A percentile compares a stretch with the other conserved stretches of the same genome.
Conservation (phyloP, 2,113 vertebrate genomes). For the Eclectus roratus region DNA sequence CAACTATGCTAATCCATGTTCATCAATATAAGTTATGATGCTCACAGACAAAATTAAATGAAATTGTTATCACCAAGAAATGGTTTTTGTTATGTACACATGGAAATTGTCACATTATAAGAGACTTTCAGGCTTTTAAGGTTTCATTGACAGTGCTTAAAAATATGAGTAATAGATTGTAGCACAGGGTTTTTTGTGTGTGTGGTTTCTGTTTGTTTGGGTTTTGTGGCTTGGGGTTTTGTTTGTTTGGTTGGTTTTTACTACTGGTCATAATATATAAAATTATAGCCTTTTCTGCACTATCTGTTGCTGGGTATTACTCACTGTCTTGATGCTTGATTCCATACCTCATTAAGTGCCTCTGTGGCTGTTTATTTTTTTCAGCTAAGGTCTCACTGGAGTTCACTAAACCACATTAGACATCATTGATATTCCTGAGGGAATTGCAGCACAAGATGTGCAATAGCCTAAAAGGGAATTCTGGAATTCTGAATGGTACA, state of each 20-base stretch:
- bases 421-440: not conserved
- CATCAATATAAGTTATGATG: slow-evolving; percentile 66
- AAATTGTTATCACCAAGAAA: slow-evolving; percentile 62
- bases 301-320: not conserved
- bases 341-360: not conserved
- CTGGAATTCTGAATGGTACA: not conserved
- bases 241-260: not conserved
- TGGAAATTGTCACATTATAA: slow-evolving; percentile 38
- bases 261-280: not conserved
- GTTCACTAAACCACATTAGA: slow-evolving; percentile 15
- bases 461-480: not conserved
- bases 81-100: slow-evolving; percentile 7
- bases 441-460: not conserved
- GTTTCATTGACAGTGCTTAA: not conserved
- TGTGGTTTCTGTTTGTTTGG: not conserved
- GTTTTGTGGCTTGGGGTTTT: not conserved
- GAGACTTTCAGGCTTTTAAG: not conserved
- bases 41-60: slow-evolving; percentile 70
- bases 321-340: not conserved
- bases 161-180: not conserved
- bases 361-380: not conserved
- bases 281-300: not conserved
- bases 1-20: slow-evolving; percentile 61
- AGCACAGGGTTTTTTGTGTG: not conserved
- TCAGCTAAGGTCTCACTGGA: not conserved